Percentiles rank a stretch among this genome's conserved stretches.
phyloP scores from a whole-genome alignment of 1,140 invertebrate genomes.

The Nixonia krombeini region DNA sequence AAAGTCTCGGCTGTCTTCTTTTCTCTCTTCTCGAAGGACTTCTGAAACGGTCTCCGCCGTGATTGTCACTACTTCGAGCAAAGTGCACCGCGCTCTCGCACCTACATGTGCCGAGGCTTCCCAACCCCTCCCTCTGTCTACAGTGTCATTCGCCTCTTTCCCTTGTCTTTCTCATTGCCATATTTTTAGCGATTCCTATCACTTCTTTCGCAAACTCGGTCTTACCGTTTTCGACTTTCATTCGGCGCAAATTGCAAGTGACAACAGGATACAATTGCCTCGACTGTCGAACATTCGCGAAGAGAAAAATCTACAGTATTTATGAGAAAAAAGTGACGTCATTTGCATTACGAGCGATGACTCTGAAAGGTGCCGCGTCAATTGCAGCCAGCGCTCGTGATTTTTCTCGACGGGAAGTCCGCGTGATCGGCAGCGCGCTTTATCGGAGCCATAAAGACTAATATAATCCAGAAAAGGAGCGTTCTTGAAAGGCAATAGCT shows the following conservation, averaged over 20 bases:
- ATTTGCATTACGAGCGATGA: no score
- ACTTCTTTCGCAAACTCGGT: neutral
- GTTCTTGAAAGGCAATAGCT: constrained; percentile 60
- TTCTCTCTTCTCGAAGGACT: constrained; percentile 36
- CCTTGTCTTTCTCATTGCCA: constrained; percentile 6
- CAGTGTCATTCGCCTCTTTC: constrained; percentile 32
- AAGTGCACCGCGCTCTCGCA: constrained; percentile 50
- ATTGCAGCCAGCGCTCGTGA: constrained; percentile 33
- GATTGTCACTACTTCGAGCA: constrained; percentile 55
- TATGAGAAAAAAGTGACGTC: no score
- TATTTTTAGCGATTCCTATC: neutral
- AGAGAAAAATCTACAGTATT: no score
- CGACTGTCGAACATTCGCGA: no score
- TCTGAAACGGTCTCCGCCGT: constrained; percentile 42
- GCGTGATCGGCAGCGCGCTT: constrained; percentile 61
- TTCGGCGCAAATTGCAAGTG: no score
- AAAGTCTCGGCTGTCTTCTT: constrained; percentile 41
- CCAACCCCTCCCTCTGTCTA: constrained; percentile 27
- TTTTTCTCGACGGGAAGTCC: constrained; percentile 44
- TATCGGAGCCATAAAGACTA: constrained; percentile 68
- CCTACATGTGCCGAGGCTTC: constrained; percentile 32
- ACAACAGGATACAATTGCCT: no score
- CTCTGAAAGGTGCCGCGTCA: constrained; percentile 15
- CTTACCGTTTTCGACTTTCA: no score
- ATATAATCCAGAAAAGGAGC: constrained; percentile 65